These are phyloP conservation scores for Pteronotus mesoamericanus DNA, from an alignment of 2,797 vertebrate genomes.

Conservation along the genomic window DNA sequence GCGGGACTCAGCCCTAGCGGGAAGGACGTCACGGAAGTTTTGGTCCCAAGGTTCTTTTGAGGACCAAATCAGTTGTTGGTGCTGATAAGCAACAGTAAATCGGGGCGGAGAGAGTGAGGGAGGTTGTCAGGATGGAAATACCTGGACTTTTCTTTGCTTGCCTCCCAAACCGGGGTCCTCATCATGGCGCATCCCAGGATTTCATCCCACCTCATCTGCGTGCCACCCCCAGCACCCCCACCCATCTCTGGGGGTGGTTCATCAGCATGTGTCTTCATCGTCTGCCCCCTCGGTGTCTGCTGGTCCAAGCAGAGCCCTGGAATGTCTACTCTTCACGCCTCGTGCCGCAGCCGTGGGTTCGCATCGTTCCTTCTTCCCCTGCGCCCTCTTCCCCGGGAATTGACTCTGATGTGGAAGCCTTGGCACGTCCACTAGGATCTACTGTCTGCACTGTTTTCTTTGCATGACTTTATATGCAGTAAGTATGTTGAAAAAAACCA, in stretches of 20 bases:
- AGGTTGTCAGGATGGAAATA: background rate
- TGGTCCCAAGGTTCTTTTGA: background rate
- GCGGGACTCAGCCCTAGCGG: background rate
- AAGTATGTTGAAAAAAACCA: constrained; percentile 79
- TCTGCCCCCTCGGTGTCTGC: background rate
- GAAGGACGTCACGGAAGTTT: background rate
- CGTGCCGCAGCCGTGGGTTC: background rate
- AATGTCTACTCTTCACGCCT: background rate
- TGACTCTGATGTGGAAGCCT: constrained; percentile 60
- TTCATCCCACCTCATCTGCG: background rate
- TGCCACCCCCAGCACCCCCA: background rate
- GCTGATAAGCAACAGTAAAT: background rate
- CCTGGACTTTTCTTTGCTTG: background rate
- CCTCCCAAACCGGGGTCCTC: background rate
- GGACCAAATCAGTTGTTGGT: background rate
- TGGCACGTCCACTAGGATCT: constrained; percentile 69
- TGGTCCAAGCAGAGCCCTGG: background rate
- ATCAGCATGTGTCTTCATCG: background rate
- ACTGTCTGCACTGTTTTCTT: constrained; percentile 81
- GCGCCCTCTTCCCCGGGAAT: constrained; percentile 60
- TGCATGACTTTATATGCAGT: constrained; percentile 85
- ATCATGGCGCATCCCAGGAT: background rate
- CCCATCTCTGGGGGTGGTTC: background rate
- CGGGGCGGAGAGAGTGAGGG: background rate
- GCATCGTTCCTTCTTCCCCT: background rate